Evolutionary conservation across 2,797 vertebrate genomes (phyloP), one percentile per base, ranked within the genome.

Genomic region (Pipistrellus pipistrellus): DNA sequence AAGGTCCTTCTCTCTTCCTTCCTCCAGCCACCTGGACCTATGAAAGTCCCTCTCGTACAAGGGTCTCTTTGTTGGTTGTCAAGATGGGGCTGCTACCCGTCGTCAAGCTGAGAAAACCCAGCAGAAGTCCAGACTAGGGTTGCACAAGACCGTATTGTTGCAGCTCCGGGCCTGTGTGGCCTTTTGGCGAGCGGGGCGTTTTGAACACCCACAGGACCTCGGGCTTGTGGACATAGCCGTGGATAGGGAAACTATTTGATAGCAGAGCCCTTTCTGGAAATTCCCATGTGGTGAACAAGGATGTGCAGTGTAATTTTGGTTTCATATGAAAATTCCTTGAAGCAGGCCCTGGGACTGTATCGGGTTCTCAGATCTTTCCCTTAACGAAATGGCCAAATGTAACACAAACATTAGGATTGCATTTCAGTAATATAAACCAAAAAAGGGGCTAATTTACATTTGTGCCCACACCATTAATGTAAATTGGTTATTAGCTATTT

Each of bases 401-500:
- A 97, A 95, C 95, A 53, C 0, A 93, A 89, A 84, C 84, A 87
- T 95, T 66, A 95, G 90, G 97, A 98, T 89, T 96, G 62, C 96
- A 91, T 76, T 97, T 96, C 84, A 91, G 90, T 62, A 97, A 96
- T 62, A 90, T 92, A 96, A 97, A 97, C 89, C 96, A 97, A 94
- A 97, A 97, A 97, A 94, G 66, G 93, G 72, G 51, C 88, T 97
- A 96, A 97, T 98, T 98, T 98, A 97, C 97, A 97, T 98, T 96
- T 97, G 95, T 97, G 93, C 97, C 96, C 94, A 95, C 92, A 83
- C 85, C 85, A 96, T 98, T 97, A 98, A 98, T 97, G 96, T 96
- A 98, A 98, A 98, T 98, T 98, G 96, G 96, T 98, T 98, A 98
- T 98, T 98, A 98, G 96, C 96, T 97, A 71, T 97, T 98, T 98